Base-by-base conservation (phyloP, 2,113 vertebrate genomes). In the Narcine bancroftii region DNA sequence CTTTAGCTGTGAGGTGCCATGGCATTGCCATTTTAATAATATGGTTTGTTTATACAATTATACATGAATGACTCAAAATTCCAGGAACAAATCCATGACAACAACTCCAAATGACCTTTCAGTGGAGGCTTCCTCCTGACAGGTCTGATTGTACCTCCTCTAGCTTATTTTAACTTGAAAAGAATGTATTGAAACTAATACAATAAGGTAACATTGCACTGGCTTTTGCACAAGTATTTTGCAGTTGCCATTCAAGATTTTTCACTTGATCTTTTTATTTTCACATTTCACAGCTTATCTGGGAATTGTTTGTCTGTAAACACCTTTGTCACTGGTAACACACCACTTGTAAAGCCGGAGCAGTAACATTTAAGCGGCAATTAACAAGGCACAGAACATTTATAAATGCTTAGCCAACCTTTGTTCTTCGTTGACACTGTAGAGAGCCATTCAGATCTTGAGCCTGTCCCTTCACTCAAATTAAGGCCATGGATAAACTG, bases 21-120 rank as follows among this genome's bases (percentile, higher is more conserved):
- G 89, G 89, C 29, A 69, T 91, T 91, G 24, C 89, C 29, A 65
- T 91, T 87, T 91, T 91, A 91, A 91, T 91, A 91, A 91, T 91
- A 91, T 66, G 89, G 89, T 69, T 91, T 91, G 65, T 91, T 69
- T 69, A 45, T 91, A 69, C 89, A 91, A 91, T 91, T 91, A 69
- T 91, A 91, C 89, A 69, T 91, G 89, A 91, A 71, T 91, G 89
- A 91, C 71, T 69, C 89, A 69, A 69, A 69, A 91, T 91, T 47
- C 89, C 89, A 69, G 42, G 36, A 47, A 45, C 21, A 69, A 91
- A 91, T 26, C 89, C 89, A 47, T 91, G 89, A 47, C 89, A 91
- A 91, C 89, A 91, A 69, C 63, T 91, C 65, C 42, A 1, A 66
- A 42, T 91, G 89, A 69, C 89, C 89, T 69, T 91, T 66, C 89